These are phyloP conservation scores for Erethizon dorsatum DNA, from an alignment of 2,797 vertebrate genomes.

Conservation along the genomic window DNA sequence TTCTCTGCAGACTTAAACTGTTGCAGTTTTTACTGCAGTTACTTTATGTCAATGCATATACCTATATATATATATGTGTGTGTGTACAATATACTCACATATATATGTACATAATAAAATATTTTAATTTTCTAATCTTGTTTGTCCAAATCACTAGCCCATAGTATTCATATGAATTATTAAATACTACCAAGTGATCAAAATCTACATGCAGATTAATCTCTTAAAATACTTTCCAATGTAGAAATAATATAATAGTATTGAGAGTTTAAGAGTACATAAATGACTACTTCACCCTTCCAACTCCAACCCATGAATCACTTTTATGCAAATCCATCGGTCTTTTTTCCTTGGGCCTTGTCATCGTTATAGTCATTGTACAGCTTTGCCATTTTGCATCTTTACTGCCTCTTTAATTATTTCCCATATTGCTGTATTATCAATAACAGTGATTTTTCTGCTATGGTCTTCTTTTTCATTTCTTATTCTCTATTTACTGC, in stretches of 20 bases:
- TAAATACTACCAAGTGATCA: not conserved
- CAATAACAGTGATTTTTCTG: not conserved
- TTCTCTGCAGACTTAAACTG: slow-evolving; percentile 66
- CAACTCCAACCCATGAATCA: not conserved
- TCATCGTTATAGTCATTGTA: not conserved
- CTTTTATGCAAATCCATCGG: not conserved
- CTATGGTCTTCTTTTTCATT: not conserved
- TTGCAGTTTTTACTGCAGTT: not conserved
- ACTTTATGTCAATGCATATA: not conserved
- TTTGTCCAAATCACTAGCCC: not conserved
- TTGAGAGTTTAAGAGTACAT: not conserved
- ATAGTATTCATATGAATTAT: not conserved
- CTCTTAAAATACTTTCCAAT: slow-evolving; percentile 33
- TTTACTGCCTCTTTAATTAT: not conserved
- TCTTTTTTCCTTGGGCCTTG: not conserved
- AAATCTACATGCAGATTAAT: not conserved
- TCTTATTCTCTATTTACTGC: not conserved
- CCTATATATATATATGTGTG: not conserved
- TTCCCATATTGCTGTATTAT: not conserved
- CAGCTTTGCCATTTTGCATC: not conserved
- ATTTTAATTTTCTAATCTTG: slow-evolving; percentile 5
- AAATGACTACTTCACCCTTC: not conserved
- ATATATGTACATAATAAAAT: not conserved
- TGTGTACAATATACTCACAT: not conserved
- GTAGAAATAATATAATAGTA: not conserved